Evolutionary conservation across 2,888 invertebrate genomes (phyloP), one percentile per base, ranked within the genome.

Genomic region (Altica lythri): DNA sequence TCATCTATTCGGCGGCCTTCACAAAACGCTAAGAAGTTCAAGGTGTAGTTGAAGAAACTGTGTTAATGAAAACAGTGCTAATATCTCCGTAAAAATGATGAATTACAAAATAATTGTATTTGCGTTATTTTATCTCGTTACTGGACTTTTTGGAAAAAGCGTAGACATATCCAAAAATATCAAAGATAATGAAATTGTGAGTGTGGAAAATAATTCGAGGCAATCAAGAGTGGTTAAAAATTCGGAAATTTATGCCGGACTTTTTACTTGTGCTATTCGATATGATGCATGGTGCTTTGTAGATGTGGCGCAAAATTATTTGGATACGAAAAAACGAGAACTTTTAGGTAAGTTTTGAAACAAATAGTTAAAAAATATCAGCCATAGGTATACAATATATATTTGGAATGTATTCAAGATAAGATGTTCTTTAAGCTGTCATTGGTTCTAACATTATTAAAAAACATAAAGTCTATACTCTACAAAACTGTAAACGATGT

Each of bases 21-120:
- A 73, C 70, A 73, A 68, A 9, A 64, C 63, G 66, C 63, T 58
- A 63, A 61, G 68, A 69, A 70, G 73, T 73, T 73, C 73, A 73
- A 72, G 73, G 72, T 67, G 69, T 66, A 19, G 14, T 40, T 43
- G 47, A 40, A 50, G 55, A 55, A 46, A 48, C 53, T 43, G 54
- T 50, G 54, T 55, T 55, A 43, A 55, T 46, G 50, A 42, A 46
- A 55, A 46, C 34, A 25, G 40, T 27, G 47, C 42, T n/a, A 44
- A 12, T 8, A 30, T 27, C 17, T 14, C 9, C 18, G n/a, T 30
- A 19, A 46, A 12, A 40, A 56, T 49, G 19, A 64, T 62, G 62
- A 50, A 53, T 53, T 44, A 47, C 55, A 27, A 44, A 55, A 34
- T 61, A 17, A 34, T 22, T 22, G 50, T 10, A 38, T 54, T 42